Evolutionary conservation across 2,888 invertebrate species (phyloP).

Genomic region (Ornithoptera alexandrae): DNA sequence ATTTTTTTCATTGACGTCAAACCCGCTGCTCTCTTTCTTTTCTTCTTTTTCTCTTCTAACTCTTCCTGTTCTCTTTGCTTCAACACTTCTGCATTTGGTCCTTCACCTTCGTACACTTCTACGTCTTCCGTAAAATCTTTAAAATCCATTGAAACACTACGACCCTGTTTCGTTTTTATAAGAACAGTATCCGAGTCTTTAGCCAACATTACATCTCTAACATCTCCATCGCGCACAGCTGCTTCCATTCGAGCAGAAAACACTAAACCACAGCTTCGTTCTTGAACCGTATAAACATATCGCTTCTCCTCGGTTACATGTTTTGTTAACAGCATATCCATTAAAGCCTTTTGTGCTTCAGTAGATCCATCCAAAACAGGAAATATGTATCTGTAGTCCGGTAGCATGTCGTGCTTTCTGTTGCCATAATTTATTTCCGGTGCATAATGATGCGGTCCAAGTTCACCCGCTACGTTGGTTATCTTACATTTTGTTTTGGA

Average conservation of each 20-base stretch:
- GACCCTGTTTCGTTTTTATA: conserved; percentile 85
- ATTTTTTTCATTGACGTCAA: conserved; percentile 84
- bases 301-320: conserved; percentile 79
- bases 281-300: conserved; percentile 88
- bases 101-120: conserved; percentile 86
- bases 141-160: conserved; percentile 87
- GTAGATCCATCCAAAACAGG: conserved; percentile 85
- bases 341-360: conserved; percentile 82
- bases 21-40: conserved; percentile 82
- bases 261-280: conserved; percentile 86
- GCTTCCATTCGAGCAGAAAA: conserved; percentile 87
- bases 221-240: conserved; percentile 87
- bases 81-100: conserved; percentile 83
- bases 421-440: conserved; percentile 83
- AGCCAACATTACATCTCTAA: conserved; percentile 87
- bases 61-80: conserved; percentile 81
- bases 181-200: conserved; percentile 87
- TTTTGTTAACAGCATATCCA: conserved; percentile 82
- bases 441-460: conserved; percentile 81
- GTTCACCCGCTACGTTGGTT: conserved; percentile 82
- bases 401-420: conserved; percentile 82
- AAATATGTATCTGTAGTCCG: conserved; percentile 87
- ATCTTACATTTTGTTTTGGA: conserved; percentile 81
- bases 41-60: conserved; percentile 75
- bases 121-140: conserved; percentile 79